A percentile compares a stretch with the other conserved stretches of the same genome.
phyloP scores from a whole-genome alignment of 2,113 vertebrate genomes.

The Microcebus griseorufus region DNA sequence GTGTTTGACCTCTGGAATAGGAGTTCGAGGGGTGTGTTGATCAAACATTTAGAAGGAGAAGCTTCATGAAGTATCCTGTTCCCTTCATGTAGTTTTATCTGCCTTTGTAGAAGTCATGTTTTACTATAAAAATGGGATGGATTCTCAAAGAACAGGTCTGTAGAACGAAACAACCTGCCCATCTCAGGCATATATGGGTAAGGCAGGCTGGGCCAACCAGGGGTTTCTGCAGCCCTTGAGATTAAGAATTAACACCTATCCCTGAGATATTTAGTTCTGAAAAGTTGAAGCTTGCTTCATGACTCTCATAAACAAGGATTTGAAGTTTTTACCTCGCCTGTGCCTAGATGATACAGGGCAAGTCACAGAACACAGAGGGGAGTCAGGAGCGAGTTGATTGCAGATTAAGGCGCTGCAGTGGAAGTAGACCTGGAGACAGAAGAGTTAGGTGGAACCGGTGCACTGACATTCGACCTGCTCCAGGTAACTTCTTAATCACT shows the following conservation, averaged over 20 bases:
- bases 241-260: not conserved
- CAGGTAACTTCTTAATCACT: not conserved
- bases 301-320: not conserved
- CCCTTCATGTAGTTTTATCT: not conserved
- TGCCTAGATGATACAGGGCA: slow-evolving; percentile 76
- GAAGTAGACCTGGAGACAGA: slow-evolving; percentile 82
- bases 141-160: not conserved
- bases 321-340: slow-evolving; percentile 79
- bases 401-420: slow-evolving; percentile 85
- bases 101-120: not conserved
- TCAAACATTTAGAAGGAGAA: not conserved
- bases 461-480: not conserved
- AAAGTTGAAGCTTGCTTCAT: not conserved
- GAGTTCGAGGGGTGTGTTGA: not conserved
- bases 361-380: slow-evolving; percentile 75
- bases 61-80: not conserved
- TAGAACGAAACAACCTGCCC: not conserved
- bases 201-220: too few relatives aligned
- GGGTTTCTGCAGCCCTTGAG: not conserved
- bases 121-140: not conserved
- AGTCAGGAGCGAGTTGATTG: slow-evolving; percentile 70
- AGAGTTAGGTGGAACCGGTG: accelerated
- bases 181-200: not conserved
- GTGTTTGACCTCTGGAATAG: not conserved
- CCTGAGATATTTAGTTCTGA: not conserved